Evolutionary conservation across 1,140 invertebrate genomes (phyloP).

Genomic region (Drosophila santomea): DNA sequence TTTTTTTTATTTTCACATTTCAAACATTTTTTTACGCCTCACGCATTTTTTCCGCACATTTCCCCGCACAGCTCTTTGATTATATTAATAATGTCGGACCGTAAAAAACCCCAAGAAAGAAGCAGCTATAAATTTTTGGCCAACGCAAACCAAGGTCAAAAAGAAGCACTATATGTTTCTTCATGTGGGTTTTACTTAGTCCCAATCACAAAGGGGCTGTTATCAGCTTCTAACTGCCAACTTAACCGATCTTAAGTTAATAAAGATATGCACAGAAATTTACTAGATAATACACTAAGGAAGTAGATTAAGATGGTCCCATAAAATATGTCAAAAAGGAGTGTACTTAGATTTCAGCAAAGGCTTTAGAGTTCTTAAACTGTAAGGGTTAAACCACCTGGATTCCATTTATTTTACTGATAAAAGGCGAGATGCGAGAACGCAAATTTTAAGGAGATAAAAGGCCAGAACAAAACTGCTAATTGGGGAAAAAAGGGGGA

Average conservation of each 20-base stretch:
- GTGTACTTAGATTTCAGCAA: neutral
- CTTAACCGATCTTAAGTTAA: slow-evolving; percentile 31
- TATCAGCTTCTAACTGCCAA: slow-evolving; percentile 29
- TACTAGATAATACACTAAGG: slow-evolving; percentile 21
- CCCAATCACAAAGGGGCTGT: slow-evolving; percentile 8
- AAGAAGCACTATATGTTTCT: slow-evolving; percentile 17
- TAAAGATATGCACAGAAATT: slow-evolving; percentile 29
- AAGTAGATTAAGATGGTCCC: slow-evolving; percentile 2
- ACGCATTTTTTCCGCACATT: slow-evolving; percentile 64
- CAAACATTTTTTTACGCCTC: slow-evolving; percentile 30
- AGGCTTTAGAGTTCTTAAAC: too few relatives aligned
- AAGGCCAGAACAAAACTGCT: slow-evolving; percentile 62
- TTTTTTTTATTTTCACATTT: slow-evolving; percentile 18
- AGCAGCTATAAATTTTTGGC: slow-evolving; percentile 54
- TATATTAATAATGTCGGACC: slow-evolving; percentile 60
- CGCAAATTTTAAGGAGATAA: slow-evolving; percentile 14
- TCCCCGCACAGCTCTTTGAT: slow-evolving; percentile 34
- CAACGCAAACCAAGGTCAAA: slow-evolving; percentile 43
- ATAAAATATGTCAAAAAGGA: neutral
- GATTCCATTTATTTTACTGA: slow-evolving; percentile 4
- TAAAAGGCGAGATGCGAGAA: neutral
- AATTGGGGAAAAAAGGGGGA: slow-evolving; percentile 58
- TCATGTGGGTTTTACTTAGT: neutral
- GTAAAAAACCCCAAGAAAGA: slow-evolving; percentile 50
- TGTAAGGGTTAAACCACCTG: neutral